Conservation (phyloP, 2,888 invertebrate species). For the Leptarthrus brevirostris region DNA sequence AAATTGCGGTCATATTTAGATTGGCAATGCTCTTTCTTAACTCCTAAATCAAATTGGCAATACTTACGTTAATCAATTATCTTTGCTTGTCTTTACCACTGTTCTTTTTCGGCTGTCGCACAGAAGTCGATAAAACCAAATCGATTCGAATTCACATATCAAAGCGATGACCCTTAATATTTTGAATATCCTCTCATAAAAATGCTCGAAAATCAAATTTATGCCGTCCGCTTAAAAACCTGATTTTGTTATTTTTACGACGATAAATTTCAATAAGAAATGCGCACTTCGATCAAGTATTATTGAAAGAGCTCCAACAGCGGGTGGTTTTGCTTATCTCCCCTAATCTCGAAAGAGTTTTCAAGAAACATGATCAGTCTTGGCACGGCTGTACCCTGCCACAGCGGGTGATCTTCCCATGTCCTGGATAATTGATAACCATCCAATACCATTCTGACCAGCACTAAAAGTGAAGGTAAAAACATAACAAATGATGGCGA, state of each 20-base stretch:
- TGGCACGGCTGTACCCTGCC: constrained; percentile 21
- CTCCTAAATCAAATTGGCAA: no score
- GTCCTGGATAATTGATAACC: constrained; percentile 44
- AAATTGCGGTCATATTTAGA: no score
- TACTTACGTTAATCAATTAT: no score
- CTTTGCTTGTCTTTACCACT: no score
- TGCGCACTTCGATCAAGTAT: constrained; percentile 10
- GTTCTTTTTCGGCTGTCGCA: no score
- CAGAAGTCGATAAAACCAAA: no score
- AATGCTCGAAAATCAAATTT: constrained; percentile 1
- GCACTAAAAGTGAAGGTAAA: background rate
- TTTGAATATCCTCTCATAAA: no score
- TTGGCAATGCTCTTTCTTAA: no score
- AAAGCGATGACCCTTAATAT: no score
- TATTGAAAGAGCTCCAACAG: constrained; percentile 23
- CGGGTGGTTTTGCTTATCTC: constrained; percentile 11
- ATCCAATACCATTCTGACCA: constrained; percentile 8
- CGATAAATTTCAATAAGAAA: constrained; percentile 32
- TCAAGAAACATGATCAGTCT: constrained; percentile 40
- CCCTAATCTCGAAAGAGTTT: background rate
- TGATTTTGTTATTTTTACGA: constrained; percentile 25
- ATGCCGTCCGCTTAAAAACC: background rate
- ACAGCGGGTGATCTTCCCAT: constrained; percentile 37
- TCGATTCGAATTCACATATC: no score
- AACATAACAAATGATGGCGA: background rate